Conservation (phyloP, 1,140 invertebrate species). For the Antheraea pernyi region DNA sequence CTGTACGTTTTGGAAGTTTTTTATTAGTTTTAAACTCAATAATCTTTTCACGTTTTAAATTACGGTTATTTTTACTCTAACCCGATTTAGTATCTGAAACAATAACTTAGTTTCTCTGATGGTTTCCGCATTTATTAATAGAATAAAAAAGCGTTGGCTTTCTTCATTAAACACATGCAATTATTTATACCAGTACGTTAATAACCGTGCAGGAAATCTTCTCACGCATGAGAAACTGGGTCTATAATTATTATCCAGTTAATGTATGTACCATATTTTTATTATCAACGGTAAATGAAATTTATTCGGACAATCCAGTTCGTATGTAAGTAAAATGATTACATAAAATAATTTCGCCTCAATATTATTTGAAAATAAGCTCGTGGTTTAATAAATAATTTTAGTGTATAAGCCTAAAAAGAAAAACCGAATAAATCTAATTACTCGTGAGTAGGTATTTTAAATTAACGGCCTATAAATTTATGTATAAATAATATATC, state of each 20-base stretch:
- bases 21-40: too few species aligned
- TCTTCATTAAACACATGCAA: not conserved
- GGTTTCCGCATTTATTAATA: not conserved
- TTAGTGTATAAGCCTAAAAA: too few species aligned
- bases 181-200: not conserved
- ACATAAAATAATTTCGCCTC: too few species aligned
- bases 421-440: too few species aligned
- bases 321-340: too few species aligned
- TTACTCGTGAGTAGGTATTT: too few species aligned
- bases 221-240: constrained; percentile 24
- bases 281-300: not conserved
- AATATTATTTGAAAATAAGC: too few species aligned
- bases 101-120: not conserved
- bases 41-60: too few species aligned
- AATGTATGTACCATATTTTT: not conserved
- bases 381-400: too few species aligned
- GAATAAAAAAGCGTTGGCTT: not conserved
- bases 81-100: not conserved
- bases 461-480: too few species aligned
- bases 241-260: not conserved
- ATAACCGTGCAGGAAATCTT: constrained; percentile 15
- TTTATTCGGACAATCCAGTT: not conserved
- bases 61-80: not conserved
- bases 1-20: too few species aligned
- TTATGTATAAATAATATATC: too few species aligned